Conservation (phyloP, 2,888 invertebrate genomes). For the Papilio elwesi region DNA sequence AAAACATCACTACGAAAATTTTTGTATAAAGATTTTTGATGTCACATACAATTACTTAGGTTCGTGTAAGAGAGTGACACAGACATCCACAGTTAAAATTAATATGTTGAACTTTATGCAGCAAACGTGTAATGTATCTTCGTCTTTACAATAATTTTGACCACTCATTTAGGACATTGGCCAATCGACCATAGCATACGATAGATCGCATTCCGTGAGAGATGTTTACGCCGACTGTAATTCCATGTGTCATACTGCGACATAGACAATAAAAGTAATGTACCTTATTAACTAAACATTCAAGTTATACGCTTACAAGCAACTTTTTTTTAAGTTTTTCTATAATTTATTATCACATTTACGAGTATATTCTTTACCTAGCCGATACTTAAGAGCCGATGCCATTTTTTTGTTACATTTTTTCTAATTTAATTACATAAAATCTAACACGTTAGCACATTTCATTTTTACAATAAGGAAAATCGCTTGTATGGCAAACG, state of each 20-base stretch:
- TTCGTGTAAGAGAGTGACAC: background rate
- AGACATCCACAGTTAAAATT: background rate
- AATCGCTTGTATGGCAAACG: slow-evolving; percentile 61
- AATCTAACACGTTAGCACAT: slow-evolving; percentile 57
- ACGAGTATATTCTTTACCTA: slow-evolving; percentile 76
- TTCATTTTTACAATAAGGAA: slow-evolving; percentile 51
- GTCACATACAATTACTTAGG: no score
- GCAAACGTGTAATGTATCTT: background rate
- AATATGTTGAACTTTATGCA: background rate
- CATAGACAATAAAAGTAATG: slow-evolving; percentile 43
- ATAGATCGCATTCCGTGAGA: background rate
- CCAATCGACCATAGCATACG: background rate
- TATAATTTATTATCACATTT: slow-evolving; percentile 78
- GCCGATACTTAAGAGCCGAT: slow-evolving; percentile 62
- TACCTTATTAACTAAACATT: slow-evolving; percentile 65
- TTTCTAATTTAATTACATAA: slow-evolving; percentile 56
- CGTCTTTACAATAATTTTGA: no score
- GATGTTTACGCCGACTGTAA: background rate
- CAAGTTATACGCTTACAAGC: slow-evolving; percentile 69
- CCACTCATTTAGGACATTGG: background rate
- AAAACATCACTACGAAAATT: no score
- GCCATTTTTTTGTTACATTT: slow-evolving; percentile 60
- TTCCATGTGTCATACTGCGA: background rate
- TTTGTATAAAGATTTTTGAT: no score
- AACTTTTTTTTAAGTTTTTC: slow-evolving; percentile 69